Evolutionary conservation across 1,140 invertebrate genomes (phyloP), one percentile per base, ranked within the genome.

Genomic region (Chironomus tepperi): DNA sequence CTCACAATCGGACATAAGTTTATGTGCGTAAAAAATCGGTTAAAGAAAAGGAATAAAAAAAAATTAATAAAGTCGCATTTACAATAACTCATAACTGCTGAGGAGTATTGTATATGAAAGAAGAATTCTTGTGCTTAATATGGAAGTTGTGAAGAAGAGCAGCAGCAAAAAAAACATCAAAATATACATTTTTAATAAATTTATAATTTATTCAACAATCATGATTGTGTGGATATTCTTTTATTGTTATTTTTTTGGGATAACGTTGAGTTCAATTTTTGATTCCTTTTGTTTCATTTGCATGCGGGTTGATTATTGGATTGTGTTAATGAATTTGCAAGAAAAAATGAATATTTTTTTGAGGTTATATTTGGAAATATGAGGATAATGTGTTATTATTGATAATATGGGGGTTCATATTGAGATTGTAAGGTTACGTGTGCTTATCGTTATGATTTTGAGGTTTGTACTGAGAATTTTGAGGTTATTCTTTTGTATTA

Each of bases 161-260:
- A 34, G n/a, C n/a, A n/a, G n/a, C n/a, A n/a, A 8, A 47, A 57
- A 57, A 57, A 57, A 57, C n/a, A 57, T 57, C 47, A 57, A 57
- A 57, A 57, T 57, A 57, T 57, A 57, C n/a, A n/a, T 57, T 57
- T 57, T 57, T 57, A 57, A 57, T 57, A 57, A 57, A 57, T 57
- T 57, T n/a, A 57, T 57, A 57, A 57, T 57, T 57, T 57, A 57
- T 57, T 57, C 47, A 57, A 57, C 47, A 57, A 57, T n/a, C 12
- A 57, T 57, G 12, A 57, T 57, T 57, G 47, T 57, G 47, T 57
- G 12, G 47, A n/a, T n/a, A n/a, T n/a, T 57, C 47, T 57, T 15
- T 57, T n/a, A n/a, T n/a, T 57, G 12, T 57, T n/a, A 15, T 15
- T n/a, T n/a, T n/a, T n/a, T n/a, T 57, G 12, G n/a, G n/a, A 12